These are phyloP conservation scores for Heliconius himera DNA, from an alignment of 1,140 invertebrate species.

Conservation along the genomic window DNA sequence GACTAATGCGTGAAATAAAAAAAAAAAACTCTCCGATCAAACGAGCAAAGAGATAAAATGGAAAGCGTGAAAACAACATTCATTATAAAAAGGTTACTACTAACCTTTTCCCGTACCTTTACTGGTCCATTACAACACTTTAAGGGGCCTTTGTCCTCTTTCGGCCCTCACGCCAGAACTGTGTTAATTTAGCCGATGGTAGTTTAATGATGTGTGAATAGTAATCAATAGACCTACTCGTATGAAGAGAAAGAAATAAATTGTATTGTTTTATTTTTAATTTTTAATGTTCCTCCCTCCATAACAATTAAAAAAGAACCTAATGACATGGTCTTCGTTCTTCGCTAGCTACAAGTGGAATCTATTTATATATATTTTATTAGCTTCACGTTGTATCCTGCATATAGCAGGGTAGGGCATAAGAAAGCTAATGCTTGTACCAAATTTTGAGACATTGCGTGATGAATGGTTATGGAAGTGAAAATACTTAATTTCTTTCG, in stretches of 20 bases:
- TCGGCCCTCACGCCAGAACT: slow-evolving; percentile 34
- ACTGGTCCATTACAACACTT: slow-evolving; percentile 29
- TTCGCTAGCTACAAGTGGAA: no score
- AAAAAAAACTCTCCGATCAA: slow-evolving; percentile 2
- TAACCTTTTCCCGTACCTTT: slow-evolving; percentile 29
- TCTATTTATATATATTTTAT: no score
- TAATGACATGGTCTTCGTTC: no score
- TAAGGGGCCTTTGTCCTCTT: slow-evolving; percentile 25
- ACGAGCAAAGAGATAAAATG: background rate
- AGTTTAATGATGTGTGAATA: slow-evolving; percentile 49
- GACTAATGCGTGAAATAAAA: background rate
- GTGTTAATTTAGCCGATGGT: slow-evolving; percentile 42
- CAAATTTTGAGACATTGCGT: no score
- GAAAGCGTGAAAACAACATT: background rate
- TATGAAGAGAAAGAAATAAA: slow-evolving; percentile 23
- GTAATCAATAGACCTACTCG: slow-evolving; percentile 40
- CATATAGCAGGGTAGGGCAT: no score
- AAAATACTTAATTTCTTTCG: no score
- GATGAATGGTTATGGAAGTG: no score
- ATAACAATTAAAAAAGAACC: no score
- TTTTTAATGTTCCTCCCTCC: background rate
- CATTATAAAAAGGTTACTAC: slow-evolving; percentile 3
- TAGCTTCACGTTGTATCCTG: no score
- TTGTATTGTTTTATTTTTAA: background rate
- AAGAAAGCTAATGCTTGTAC: no score